phyloP scores from a whole-genome alignment of 1,140 invertebrate genomes.

The Drosophila orena region DNA sequence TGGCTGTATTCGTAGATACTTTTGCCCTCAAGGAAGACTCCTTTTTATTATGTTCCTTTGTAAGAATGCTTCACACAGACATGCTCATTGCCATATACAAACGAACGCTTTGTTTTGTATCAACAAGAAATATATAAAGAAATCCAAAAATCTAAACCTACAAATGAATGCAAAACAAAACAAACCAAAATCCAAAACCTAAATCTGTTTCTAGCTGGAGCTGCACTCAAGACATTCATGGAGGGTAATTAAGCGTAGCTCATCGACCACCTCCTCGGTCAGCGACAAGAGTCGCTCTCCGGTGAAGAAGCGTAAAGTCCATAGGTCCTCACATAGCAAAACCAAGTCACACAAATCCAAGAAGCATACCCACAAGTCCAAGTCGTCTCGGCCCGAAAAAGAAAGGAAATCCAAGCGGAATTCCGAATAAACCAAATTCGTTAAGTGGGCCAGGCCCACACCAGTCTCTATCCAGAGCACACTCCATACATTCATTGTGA shows the following conservation, averaged over 20 bases:
- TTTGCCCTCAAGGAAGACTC: conserved; percentile 20
- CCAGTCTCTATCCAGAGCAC: neutral
- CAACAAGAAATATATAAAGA: neutral
- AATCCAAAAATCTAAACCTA: neutral
- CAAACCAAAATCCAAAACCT: conserved; percentile 51
- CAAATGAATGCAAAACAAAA: conserved; percentile 10
- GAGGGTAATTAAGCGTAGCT: conserved; percentile 76
- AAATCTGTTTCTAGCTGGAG: conserved; percentile 82
- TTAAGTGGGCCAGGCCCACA: conserved; percentile 6
- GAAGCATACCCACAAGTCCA: conserved; percentile 69
- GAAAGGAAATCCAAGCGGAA: conserved; percentile 53
- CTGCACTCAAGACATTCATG: conserved; percentile 68
- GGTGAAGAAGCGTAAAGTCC: conserved; percentile 58
- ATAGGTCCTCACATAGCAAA: conserved; percentile 58
- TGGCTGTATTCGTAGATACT: conserved; percentile 52
- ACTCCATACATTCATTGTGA: neutral
- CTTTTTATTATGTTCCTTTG: conserved; percentile 16
- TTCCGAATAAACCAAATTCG: conserved; percentile 27
- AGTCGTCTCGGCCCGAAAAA: conserved; percentile 49
- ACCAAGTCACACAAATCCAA: conserved; percentile 67
- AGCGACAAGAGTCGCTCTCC: conserved; percentile 56
- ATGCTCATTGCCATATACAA: conserved; percentile 18
- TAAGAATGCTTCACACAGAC: conserved; percentile 50
- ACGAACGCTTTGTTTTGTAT: conserved; percentile 28
- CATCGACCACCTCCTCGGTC: conserved; percentile 47